Conservation (phyloP, 2,113 vertebrate species). For the Atractosteus spatula region DNA sequence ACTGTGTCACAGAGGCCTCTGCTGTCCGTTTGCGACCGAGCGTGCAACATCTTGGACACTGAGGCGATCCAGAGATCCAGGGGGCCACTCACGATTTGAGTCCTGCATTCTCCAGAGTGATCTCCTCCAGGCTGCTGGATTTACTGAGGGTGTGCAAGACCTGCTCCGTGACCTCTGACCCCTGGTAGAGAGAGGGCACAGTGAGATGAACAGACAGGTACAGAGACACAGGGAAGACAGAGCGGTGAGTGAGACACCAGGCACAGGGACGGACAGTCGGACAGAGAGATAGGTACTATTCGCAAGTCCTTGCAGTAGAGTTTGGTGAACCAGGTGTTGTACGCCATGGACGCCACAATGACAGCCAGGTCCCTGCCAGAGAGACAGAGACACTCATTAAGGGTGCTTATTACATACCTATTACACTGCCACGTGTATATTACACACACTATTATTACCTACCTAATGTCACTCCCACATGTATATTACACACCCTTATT, state of each 20-base stretch:
- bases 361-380: constrained; percentile 80
- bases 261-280: background rate
- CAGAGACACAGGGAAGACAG: too few relatives aligned
- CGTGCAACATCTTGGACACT: too few relatives aligned
- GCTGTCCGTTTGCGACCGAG: too few relatives aligned
- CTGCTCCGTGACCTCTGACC: constrained; percentile 87
- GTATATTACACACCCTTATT: too few relatives aligned
- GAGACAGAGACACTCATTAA: background rate
- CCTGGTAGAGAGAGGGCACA: constrained; percentile 48
- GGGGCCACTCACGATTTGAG: constrained; percentile 78
- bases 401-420: too few relatives aligned
- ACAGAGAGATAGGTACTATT: constrained; percentile 60
- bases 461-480: too few relatives aligned
- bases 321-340: constrained; percentile 91
- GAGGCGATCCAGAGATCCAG: background rate
- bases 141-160: constrained; percentile 85
- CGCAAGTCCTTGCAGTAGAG: constrained; percentile 85
- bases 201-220: background rate
- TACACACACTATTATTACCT: background rate
- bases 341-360: constrained; percentile 86
- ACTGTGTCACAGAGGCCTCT: too few relatives aligned
- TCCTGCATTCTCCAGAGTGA: constrained; percentile 84
- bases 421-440: background rate
- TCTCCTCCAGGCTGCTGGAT: constrained; percentile 85
- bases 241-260: too few relatives aligned